Evolutionary conservation across 2,797 vertebrate species (phyloP), one percentile per base, ranked within the genome.

Genomic region (Pitangus sulphuratus): DNA sequence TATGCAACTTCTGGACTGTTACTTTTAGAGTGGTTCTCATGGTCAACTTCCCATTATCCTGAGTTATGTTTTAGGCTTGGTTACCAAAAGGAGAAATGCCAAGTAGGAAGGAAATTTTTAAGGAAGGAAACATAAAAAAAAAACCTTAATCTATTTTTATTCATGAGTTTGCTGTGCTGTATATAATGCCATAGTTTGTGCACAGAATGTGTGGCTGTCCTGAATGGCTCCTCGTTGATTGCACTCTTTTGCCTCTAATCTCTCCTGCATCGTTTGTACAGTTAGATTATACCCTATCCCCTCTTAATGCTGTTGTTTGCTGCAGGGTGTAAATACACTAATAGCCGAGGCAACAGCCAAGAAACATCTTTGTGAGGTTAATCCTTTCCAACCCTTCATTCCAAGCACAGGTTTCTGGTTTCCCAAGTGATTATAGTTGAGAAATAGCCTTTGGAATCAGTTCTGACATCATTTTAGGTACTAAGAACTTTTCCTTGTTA

Each of bases 371-470:
- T 35, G 10, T 65, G 58, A 82, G 35, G 42, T 84, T 92, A 88
- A 91, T 90, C 39, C 58, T 82, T 92, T 93, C 39, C 80, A 91
- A 5, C 50, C 20, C 35, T 62, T 86, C 40, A 58, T 88, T 88
- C 84, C 80, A 91, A 81, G 51, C 33, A 44, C 40, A 56, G 44
- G 58, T 56, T 90, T 96, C 89, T 84, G 16, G 30, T 92, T 92
- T 92, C 48, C 47, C 48, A 74, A 12, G 37, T 48, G 70, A 64
- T 89, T 79, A 50, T 69, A 89, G 44, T 40, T 58, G 65, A 91
- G 74, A 91, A 91, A 61, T 66, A 94, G 60, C 47, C 65, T 83
- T 64, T 24, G 12, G 40, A 77, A 80, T 89, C 25, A 31, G 11
- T 90, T 89, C 57, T 45, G 37, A n/a, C 47, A 75, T 72, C 1